Percentiles rank a stretch among this genome's conserved stretches.
phyloP scores from a whole-genome alignment of 2,888 invertebrate species.

The Dicyrtoma fusca region DNA sequence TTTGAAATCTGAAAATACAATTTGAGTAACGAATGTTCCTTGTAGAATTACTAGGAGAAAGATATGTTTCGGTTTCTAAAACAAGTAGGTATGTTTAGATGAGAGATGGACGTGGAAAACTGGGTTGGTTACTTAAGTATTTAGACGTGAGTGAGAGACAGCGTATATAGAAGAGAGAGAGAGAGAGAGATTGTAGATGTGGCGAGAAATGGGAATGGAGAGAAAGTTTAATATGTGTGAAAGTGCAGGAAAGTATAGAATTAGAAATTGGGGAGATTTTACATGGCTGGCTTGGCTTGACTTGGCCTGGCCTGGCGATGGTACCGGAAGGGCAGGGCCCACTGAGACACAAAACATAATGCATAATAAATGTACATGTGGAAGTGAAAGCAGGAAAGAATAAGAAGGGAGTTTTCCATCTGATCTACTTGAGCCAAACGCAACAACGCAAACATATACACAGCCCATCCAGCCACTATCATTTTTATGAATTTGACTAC shows the following conservation, averaged over 20 bases:
- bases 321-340: slow-evolving; percentile 21
- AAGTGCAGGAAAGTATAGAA: background rate
- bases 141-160: background rate
- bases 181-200: slow-evolving; percentile 15
- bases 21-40: too few relatives aligned
- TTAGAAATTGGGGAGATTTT: slow-evolving; percentile 5
- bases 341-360: slow-evolving; percentile 14
- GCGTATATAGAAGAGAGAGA: background rate
- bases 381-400: background rate
- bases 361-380: background rate
- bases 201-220: slow-evolving; percentile 29
- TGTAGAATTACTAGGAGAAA: too few relatives aligned
- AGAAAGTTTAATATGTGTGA: slow-evolving; percentile 19
- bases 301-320: too few relatives aligned
- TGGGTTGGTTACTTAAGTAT: background rate
- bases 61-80: too few relatives aligned
- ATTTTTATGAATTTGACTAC: too few relatives aligned
- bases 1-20: too few relatives aligned
- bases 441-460: too few relatives aligned
- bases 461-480: too few relatives aligned
- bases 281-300: background rate
- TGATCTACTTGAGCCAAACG: too few relatives aligned
- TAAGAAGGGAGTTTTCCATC: slow-evolving; percentile 3
- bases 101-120: background rate
- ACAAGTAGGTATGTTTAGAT: background rate